These are phyloP conservation scores for Nephrocerus scutellatus DNA, from an alignment of 2,888 invertebrate genomes.

Conservation along the genomic window DNA sequence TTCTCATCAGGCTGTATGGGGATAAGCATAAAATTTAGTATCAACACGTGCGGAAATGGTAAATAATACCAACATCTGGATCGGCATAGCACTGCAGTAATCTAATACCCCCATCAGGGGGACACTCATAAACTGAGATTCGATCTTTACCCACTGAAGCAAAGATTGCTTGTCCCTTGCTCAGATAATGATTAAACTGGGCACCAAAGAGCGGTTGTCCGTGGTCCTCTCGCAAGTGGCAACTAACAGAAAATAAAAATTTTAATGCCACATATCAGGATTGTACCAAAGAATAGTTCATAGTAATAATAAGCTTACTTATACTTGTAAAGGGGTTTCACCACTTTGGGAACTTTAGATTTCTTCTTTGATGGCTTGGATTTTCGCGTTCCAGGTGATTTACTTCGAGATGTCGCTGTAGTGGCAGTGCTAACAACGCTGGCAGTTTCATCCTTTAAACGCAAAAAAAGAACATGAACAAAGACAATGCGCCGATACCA, in stretches of 20 bases:
- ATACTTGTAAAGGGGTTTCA: constrained; percentile 66
- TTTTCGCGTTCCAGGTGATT: constrained; percentile 66
- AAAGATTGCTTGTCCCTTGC: constrained; percentile 79
- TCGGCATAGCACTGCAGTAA: constrained; percentile 87
- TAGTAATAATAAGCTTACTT: constrained; percentile 24
- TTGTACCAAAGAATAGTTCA: neutral
- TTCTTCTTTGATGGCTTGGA: constrained; percentile 55
- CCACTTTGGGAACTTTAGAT: constrained; percentile 52
- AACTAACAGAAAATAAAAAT: constrained; percentile 48
- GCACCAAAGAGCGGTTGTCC: constrained; percentile 88
- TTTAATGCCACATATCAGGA: neutral
- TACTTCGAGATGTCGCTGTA: constrained; percentile 72
- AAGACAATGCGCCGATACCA: neutral
- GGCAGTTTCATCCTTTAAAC: constrained; percentile 59
- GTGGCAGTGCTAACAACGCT: constrained; percentile 75
- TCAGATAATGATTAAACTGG: constrained; percentile 83
- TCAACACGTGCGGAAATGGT: constrained; percentile 51
- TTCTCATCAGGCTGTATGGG: constrained; percentile 73
- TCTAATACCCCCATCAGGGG: constrained; percentile 70
- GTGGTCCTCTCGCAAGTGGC: constrained; percentile 86
- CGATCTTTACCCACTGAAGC: constrained; percentile 92
- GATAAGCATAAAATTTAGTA: neutral
- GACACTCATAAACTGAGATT: constrained; percentile 88
- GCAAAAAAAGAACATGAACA: neutral
- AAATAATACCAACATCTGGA: constrained; percentile 66